These are phyloP conservation scores for Gibbula magus DNA, from an alignment of 2,888 invertebrate genomes.

Conservation along the genomic window DNA sequence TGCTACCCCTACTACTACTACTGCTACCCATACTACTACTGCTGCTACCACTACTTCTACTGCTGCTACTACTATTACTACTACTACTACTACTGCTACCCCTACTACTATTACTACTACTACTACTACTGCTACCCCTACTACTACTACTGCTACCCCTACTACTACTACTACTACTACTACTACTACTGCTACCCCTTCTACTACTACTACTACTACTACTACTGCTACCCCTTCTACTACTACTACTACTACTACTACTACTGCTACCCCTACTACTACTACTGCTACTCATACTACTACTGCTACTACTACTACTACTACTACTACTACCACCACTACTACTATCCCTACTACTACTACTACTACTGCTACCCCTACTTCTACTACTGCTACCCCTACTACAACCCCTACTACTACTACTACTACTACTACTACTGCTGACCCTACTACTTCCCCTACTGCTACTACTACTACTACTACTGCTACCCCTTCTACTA, in stretches of 20 bases:
- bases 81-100: not conserved
- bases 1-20: not conserved
- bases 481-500: not conserved
- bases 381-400: too few species aligned
- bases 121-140: too few species aligned
- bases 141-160: too few species aligned
- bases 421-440: not conserved
- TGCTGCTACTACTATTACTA: slow-evolving; percentile 3
- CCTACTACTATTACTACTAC: not conserved
- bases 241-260: not conserved
- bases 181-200: not conserved
- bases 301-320: too few species aligned
- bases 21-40: not conserved
- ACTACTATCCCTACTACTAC: not conserved
- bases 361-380: not conserved
- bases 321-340: too few species aligned
- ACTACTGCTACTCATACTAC: too few species aligned
- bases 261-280: too few species aligned
- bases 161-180: not conserved
- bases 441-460: not conserved
- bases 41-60: not conserved
- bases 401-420: too few species aligned
- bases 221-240: too few species aligned
- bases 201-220: too few species aligned
- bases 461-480: not conserved